A percentile compares a stretch with the other conserved stretches of the same genome.
phyloP scores from a whole-genome alignment of 2,113 vertebrate species.

The Callospermophilus lateralis region DNA sequence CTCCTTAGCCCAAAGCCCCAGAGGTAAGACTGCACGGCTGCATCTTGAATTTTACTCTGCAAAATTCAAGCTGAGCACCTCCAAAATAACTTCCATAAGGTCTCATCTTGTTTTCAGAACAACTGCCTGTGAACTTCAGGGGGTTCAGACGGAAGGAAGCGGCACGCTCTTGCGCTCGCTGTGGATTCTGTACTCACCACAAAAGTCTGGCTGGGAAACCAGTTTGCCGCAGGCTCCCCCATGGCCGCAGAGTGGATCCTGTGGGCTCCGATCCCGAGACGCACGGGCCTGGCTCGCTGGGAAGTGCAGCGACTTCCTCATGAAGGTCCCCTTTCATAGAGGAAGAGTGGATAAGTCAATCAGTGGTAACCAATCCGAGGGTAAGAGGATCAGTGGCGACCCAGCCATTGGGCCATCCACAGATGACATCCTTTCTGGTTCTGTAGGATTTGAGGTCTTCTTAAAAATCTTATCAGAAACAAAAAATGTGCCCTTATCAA shows the following conservation, averaged over 20 bases:
- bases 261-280: not conserved
- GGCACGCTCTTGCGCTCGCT: not conserved
- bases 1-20: not conserved
- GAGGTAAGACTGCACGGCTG: fast-evolving
- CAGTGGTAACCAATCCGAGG: not conserved
- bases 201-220: not conserved
- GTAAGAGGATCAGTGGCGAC: not conserved
- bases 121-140: not conserved
- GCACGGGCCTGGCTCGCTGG: not conserved
- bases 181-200: not conserved
- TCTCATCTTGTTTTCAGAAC: not conserved
- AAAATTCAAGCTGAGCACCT: not conserved
- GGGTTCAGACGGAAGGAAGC: not conserved
- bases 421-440: no score
- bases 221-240: not conserved
- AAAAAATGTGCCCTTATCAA: not conserved
- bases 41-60: not conserved
- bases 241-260: not conserved
- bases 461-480: not conserved
- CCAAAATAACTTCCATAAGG: not conserved
- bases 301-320: not conserved
- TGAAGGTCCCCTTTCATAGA: not conserved
- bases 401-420: not conserved
- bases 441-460: not conserved
- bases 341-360: not conserved